phyloP scores from a whole-genome alignment of 2,797 vertebrate species.

The Amazonetta brasiliensis region DNA sequence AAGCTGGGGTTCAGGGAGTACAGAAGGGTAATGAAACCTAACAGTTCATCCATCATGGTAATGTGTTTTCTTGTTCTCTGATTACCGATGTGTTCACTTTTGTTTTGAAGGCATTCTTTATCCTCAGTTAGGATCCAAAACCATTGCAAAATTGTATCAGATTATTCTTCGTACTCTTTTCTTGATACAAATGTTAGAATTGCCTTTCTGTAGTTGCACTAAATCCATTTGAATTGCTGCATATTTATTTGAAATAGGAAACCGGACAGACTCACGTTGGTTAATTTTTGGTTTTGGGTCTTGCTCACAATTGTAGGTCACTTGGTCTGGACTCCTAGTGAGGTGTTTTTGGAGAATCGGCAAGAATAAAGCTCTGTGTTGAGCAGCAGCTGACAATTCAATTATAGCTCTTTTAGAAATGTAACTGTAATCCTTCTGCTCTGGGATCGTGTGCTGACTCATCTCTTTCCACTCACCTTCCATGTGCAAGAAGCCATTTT shows the following conservation, averaged over 20 bases:
- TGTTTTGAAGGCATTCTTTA: neutral
- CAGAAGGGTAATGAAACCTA: neutral
- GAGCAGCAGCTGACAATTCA: neutral
- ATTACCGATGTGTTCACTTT: neutral
- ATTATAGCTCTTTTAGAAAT: neutral
- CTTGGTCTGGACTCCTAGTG: neutral
- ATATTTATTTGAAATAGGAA: neutral
- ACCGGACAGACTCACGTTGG: neutral
- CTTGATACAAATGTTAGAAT: neutral
- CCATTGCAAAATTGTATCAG: neutral
- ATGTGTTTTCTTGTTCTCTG: neutral
- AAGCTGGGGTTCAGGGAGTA: neutral
- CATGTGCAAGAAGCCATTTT: neutral
- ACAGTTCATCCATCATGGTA: neutral
- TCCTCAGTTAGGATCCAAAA: neutral
- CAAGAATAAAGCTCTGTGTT: neutral
- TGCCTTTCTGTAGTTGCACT: neutral
- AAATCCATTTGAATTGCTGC: neutral
- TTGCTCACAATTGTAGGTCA: neutral
- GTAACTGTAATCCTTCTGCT: constrained; percentile 12
- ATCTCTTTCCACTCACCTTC: neutral
- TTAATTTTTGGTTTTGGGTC: neutral
- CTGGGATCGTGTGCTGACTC: constrained; percentile 14
- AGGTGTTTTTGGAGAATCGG: neutral
- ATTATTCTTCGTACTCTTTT: neutral